phyloP scores from a whole-genome alignment of 2,797 vertebrate species.

The Sebastes matsubarae region DNA sequence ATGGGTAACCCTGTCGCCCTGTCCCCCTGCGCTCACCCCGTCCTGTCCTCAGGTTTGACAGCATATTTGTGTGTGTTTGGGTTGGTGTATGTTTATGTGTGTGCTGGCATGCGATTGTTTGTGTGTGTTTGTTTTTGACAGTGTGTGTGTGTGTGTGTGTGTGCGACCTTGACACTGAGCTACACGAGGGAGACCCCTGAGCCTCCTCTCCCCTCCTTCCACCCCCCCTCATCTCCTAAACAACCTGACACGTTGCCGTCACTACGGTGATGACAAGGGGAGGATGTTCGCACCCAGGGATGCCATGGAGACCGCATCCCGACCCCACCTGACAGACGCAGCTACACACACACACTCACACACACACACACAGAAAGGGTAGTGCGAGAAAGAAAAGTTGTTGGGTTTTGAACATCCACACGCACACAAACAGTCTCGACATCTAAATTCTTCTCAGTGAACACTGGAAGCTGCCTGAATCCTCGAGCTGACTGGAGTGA shows the following conservation, averaged over 20 bases:
- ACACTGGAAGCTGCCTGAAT: constrained; percentile 33
- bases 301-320: constrained; percentile 77
- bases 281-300: constrained; percentile 71
- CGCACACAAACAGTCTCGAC: constrained; percentile 16
- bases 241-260: constrained; percentile 82
- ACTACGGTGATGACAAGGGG: constrained; percentile 67
- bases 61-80: constrained; percentile 66
- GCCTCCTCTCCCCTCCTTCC: constrained; percentile 44
- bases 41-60: constrained; percentile 81
- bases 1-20: constrained; percentile 80
- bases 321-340: constrained; percentile 81
- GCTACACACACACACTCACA: constrained; percentile 27
- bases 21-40: constrained; percentile 70
- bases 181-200: constrained; percentile 75
- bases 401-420: constrained; percentile 22
- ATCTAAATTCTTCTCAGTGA: constrained; percentile 47
- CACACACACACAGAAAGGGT: constrained; percentile 9
- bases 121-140: constrained; percentile 60
- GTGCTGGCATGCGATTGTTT: constrained; percentile 49
- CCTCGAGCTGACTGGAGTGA: constrained; percentile 33
- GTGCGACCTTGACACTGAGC: constrained; percentile 81
- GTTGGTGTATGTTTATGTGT: constrained; percentile 34
- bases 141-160: constrained; percentile 45
- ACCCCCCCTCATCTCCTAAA: constrained; percentile 67
- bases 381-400: constrained; percentile 25